Evolutionary conservation across 2,797 vertebrate genomes (phyloP).

Genomic region (Myotis daubentonii): DNA sequence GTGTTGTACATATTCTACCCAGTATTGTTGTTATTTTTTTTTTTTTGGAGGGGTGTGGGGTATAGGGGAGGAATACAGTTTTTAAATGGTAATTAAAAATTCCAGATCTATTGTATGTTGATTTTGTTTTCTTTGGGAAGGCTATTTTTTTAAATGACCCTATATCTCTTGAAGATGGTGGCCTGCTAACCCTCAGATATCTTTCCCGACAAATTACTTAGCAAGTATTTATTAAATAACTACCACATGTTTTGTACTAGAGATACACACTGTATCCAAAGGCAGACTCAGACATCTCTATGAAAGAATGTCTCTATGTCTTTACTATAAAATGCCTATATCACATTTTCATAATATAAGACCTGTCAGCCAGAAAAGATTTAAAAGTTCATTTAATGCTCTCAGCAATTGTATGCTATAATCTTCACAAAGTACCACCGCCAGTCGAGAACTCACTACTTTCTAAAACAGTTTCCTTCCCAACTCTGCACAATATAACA

Average conservation of each 20-base stretch:
- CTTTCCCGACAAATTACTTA: conserved; percentile 22
- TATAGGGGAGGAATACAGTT: background rate
- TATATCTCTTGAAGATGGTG: background rate
- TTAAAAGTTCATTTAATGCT: background rate
- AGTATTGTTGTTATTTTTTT: background rate
- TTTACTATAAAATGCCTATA: conserved; percentile 21
- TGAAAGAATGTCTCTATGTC: conserved; percentile 12
- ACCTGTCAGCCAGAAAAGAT: background rate
- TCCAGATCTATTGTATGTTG: background rate
- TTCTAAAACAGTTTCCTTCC: conserved; percentile 31
- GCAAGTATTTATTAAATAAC: conserved; percentile 39
- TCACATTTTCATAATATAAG: conserved; percentile 24
- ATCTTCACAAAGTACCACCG: background rate
- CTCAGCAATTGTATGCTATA: background rate
- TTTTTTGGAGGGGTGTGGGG: background rate
- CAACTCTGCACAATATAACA: conserved; percentile 9
- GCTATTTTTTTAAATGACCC: background rate
- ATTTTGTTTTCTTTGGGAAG: conserved; percentile 59
- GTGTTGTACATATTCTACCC: background rate
- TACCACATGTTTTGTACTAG: conserved; percentile 15
- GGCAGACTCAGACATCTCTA: conserved; percentile 13
- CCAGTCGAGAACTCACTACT: conserved; percentile 1
- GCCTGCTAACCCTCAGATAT: background rate
- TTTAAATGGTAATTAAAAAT: conserved; percentile 43
- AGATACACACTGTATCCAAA: conserved; percentile 34